These are phyloP conservation scores for Bos taurus DNA, from an alignment of 2,113 vertebrate species.

Conservation along the genomic window DNA sequence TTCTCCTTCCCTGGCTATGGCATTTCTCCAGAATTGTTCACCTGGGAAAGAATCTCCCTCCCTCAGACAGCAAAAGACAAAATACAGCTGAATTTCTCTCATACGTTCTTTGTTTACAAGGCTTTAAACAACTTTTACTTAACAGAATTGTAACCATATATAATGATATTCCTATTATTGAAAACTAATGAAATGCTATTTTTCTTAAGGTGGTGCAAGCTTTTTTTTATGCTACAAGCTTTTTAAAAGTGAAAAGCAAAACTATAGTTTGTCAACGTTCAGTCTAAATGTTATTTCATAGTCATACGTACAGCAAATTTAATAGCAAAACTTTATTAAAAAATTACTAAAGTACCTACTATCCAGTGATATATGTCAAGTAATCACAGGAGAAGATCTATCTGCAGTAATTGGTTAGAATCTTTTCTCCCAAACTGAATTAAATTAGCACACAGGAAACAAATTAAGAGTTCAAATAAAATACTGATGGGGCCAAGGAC, in stretches of 20 bases:
- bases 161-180: neutral
- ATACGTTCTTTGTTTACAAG: neutral
- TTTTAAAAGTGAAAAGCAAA: slow-evolving; percentile 10
- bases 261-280: neutral
- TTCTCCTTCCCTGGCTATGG: neutral
- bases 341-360: neutral
- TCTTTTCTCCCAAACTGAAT: neutral
- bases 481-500: neutral
- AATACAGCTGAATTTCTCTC: neutral
- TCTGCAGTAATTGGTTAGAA: neutral
- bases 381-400: neutral
- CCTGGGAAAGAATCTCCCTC: slow-evolving; percentile 6
- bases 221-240: neutral
- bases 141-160: neutral
- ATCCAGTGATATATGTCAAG: neutral
- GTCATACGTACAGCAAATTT: neutral
- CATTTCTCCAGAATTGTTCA: neutral
- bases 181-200: neutral
- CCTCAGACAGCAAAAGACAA: slow-evolving; percentile 18
- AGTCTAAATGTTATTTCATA: neutral
- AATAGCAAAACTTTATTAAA: neutral
- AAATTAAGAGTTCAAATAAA: neutral
- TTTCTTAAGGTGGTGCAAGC: neutral
- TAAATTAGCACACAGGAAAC: neutral
- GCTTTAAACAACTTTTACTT: neutral